Conservation (phyloP, 2,113 vertebrate genomes). For the Myotis yumanensis region DNA sequence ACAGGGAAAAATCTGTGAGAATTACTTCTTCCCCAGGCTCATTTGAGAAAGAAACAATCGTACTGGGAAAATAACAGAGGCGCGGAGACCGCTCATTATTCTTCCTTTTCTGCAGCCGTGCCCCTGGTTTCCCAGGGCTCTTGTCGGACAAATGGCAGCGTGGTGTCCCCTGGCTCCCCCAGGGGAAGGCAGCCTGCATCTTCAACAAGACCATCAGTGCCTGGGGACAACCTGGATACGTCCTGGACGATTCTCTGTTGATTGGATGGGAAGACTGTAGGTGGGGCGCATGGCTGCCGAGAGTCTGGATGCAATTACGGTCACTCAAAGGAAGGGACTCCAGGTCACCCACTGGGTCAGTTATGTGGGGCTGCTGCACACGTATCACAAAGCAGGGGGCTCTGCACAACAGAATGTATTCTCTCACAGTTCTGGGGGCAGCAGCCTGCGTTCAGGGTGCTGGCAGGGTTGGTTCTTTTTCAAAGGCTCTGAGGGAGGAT, state of each 20-base stretch:
- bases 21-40: neutral
- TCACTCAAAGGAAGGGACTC: neutral
- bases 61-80: neutral
- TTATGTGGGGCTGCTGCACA: neutral
- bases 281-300: fast-evolving
- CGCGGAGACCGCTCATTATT: fast-evolving
- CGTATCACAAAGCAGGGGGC: no score
- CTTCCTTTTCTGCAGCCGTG: neutral
- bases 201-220: neutral
- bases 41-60: fast-evolving
- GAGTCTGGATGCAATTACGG: fast-evolving
- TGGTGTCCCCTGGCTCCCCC: neutral
- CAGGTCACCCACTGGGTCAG: fast-evolving
- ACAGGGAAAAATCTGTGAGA: neutral
- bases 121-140: neutral
- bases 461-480: no score
- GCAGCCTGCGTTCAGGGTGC: no score
- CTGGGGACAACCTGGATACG: neutral
- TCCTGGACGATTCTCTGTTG: fast-evolving
- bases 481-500: fast-evolving
- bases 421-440: neutral
- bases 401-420: neutral
- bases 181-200: fast-evolving
- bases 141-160: neutral
- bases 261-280: fast-evolving